Evolutionary conservation across 2,888 invertebrate species (phyloP).

Genomic region (Dione vanillae): DNA sequence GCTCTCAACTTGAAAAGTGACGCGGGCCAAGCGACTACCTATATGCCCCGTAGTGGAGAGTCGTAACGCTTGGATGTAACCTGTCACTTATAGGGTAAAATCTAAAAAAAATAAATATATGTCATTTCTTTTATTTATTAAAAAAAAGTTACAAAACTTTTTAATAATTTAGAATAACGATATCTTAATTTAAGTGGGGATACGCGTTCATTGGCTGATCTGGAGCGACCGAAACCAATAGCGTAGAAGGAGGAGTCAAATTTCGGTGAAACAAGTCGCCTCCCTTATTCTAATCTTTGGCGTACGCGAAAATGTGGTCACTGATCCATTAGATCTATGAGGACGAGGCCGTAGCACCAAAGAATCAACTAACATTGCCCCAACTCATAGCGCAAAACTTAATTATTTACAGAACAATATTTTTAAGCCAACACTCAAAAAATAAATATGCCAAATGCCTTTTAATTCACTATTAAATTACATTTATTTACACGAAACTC

Average conservation of each 20-base stretch:
- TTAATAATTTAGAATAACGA: constrained; percentile 66
- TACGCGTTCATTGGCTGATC: constrained; percentile 74
- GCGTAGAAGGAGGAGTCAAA: constrained; percentile 78
- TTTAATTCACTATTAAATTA: too few species aligned
- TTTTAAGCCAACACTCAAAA: background rate
- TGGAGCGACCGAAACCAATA: constrained; percentile 71
- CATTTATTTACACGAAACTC: too few species aligned
- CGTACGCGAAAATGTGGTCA: constrained; percentile 34
- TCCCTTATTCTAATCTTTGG: constrained; percentile 56
- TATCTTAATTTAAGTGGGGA: constrained; percentile 71
- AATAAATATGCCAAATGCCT: too few species aligned
- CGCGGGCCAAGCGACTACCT: constrained; percentile 17
- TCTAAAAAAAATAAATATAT: background rate
- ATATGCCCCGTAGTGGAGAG: constrained; percentile 2
- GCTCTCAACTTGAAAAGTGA: constrained; percentile 35
- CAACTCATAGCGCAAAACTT: background rate
- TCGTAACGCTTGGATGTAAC: background rate
- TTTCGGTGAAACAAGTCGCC: constrained; percentile 68
- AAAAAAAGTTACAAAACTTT: constrained; percentile 41
- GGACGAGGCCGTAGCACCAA: background rate
- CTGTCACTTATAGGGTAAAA: constrained; percentile 1
- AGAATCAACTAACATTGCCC: background rate
- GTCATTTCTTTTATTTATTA: background rate
- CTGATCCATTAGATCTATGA: background rate
- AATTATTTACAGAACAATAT: background rate